Conservation (phyloP, 1,140 invertebrate genomes). For the Homalodisca vitripennis region DNA sequence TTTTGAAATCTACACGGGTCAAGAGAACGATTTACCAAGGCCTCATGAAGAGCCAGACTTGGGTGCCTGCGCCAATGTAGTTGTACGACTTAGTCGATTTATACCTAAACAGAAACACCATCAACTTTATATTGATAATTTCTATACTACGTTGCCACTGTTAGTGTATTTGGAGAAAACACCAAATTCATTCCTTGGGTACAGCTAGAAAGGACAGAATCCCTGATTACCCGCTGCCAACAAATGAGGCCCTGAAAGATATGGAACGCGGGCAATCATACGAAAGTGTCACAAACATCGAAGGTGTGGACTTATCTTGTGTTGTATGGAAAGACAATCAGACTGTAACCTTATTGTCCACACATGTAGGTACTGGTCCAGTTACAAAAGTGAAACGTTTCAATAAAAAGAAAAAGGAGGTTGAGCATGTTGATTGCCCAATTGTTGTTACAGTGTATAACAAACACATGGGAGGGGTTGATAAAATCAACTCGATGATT, state of each 20-base stretch:
- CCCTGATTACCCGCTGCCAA: slow-evolving; percentile 37
- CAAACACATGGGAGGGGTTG: slow-evolving; percentile 44
- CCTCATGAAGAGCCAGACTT: slow-evolving; percentile 35
- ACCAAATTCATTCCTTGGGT: slow-evolving; percentile 37
- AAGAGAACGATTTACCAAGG: slow-evolving; percentile 33
- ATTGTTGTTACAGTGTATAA: too few species aligned
- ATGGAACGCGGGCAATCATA: slow-evolving; percentile 6
- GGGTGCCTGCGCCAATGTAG: slow-evolving; percentile 37
- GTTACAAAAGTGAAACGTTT: slow-evolving; percentile 29
- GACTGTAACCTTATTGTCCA: slow-evolving; percentile 15
- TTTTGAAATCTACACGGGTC: slow-evolving; percentile 44
- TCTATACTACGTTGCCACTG: slow-evolving; percentile 35
- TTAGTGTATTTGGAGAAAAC: slow-evolving; percentile 35
- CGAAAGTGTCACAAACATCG: slow-evolving; percentile 12
- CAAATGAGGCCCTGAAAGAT: slow-evolving; percentile 34
- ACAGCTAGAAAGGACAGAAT: slow-evolving; percentile 39
- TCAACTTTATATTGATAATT: slow-evolving; percentile 40
- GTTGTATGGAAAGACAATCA: slow-evolving; percentile 30
- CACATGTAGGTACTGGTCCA: slow-evolving; percentile 11
- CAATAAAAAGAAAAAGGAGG: slow-evolving; percentile 29
- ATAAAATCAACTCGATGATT: slow-evolving; percentile 43
- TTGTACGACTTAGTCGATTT: slow-evolving; percentile 32
- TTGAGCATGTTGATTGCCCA: too few species aligned
- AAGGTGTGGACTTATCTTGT: slow-evolving; percentile 31
- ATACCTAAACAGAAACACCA: slow-evolving; percentile 31